phyloP scores from a whole-genome alignment of 2,113 vertebrate species.

The Carassius carassius region DNA sequence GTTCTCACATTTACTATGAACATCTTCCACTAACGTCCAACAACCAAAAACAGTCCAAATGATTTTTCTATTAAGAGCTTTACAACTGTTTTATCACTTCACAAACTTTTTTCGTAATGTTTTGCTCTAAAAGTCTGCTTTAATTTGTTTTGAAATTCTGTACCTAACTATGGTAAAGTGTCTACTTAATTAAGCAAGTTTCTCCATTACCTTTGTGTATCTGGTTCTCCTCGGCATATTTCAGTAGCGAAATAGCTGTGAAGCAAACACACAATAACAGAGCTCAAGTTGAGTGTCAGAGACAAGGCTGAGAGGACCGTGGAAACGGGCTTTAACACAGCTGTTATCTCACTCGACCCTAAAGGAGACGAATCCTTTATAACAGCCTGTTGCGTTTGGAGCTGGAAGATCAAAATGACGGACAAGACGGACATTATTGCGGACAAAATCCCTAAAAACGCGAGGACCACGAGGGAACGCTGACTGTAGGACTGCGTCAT shows the following conservation, averaged over 20 bases:
- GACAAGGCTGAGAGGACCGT: conserved; percentile 82
- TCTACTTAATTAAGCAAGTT: not conserved
- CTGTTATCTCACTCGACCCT: conserved; percentile 64
- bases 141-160: not conserved
- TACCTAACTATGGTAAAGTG: not conserved
- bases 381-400: conserved; percentile 73
- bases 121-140: not conserved
- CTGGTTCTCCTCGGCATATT: conserved; percentile 75
- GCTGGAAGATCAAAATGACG: conserved; percentile 85
- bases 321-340: conserved; percentile 76
- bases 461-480: conserved; percentile 78
- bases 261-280: conserved; percentile 81
- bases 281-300: conserved; percentile 81
- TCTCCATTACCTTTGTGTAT: conserved; percentile 75
- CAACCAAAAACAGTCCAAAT: not conserved
- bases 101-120: not conserved
- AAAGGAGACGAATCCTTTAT: conserved; percentile 62
- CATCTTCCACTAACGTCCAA: not conserved
- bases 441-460: conserved; percentile 80
- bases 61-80: not conserved
- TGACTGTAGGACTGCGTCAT: conserved; percentile 76
- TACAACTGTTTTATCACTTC: not conserved
- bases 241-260: conserved; percentile 84
- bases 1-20: not conserved
- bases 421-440: conserved; percentile 83